These are phyloP conservation scores for Drosophila mojavensis DNA, from an alignment of 1,140 invertebrate species.

Conservation along the genomic window DNA sequence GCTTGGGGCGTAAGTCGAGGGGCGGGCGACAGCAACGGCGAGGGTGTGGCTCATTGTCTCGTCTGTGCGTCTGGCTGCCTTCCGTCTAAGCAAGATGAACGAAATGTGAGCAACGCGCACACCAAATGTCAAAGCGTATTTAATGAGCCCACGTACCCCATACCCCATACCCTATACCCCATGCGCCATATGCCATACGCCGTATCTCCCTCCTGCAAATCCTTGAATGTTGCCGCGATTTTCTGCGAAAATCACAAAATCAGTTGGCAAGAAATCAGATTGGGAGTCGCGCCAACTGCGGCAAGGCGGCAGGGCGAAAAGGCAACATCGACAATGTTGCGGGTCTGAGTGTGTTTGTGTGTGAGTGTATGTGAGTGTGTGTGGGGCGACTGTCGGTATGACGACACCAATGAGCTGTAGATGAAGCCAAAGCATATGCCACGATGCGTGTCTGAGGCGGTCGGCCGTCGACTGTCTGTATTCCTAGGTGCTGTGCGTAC, in stretches of 20 bases:
- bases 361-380: too few species aligned
- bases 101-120: conserved; percentile 49
- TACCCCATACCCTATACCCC: background rate
- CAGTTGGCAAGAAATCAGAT: conserved; percentile 79
- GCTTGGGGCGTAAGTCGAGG: too few species aligned
- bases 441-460: conserved; percentile 66
- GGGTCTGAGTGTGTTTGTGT: background rate
- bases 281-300: conserved; percentile 42
- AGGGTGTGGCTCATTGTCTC: conserved; percentile 57
- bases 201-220: background rate
- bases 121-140: conserved; percentile 77
- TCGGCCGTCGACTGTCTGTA: conserved; percentile 25
- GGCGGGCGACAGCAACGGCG: background rate
- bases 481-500: conserved; percentile 47
- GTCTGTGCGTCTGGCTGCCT: conserved; percentile 40
- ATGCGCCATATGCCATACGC: background rate
- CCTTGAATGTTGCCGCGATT: conserved; percentile 41
- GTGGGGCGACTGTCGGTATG: conserved; percentile 30
- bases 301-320: conserved; percentile 28
- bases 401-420: conserved; percentile 43
- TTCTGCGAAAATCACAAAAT: conserved; percentile 79
- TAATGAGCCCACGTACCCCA: conserved; percentile 61
- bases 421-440: conserved; percentile 64
- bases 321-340: conserved; percentile 35
- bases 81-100: conserved; percentile 65